A percentile compares a stretch with the other conserved stretches of the same genome.
phyloP scores from a whole-genome alignment of 2,888 invertebrate genomes.

The Aelia acuminata region DNA sequence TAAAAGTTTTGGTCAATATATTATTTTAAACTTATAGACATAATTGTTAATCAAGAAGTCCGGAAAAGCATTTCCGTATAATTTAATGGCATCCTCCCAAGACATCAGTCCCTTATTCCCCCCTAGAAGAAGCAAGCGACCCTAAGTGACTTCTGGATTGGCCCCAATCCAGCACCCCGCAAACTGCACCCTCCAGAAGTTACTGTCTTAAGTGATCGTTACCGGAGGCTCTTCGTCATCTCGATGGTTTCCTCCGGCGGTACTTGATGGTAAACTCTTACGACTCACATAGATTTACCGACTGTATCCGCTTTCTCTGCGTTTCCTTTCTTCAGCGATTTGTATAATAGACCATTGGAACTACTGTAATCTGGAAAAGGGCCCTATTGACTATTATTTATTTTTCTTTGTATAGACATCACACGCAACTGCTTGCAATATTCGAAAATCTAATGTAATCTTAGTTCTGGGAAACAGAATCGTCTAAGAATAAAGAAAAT shows the following conservation, averaged over 20 bases:
- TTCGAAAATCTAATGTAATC: background rate
- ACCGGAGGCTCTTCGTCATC: conserved; percentile 1
- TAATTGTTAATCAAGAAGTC: background rate
- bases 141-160: conserved; percentile 7
- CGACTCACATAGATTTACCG: background rate
- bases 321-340: background rate
- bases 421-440: background rate
- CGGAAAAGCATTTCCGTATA: background rate
- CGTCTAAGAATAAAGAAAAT: background rate
- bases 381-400: background rate
- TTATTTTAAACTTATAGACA: background rate
- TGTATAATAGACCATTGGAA: background rate
- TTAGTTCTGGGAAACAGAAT: no score
- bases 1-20: no score
- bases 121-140: background rate
- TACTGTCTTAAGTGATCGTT: conserved; percentile 33
- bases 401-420: background rate
- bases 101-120: no score
- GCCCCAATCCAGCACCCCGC: background rate
- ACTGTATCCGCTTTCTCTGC: background rate
- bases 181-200: background rate
- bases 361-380: background rate
- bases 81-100: background rate
- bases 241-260: background rate
- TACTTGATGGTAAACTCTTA: background rate